Evolutionary conservation across 2,797 vertebrate genomes (phyloP).

Genomic region (Pogoniulus pusillus): DNA sequence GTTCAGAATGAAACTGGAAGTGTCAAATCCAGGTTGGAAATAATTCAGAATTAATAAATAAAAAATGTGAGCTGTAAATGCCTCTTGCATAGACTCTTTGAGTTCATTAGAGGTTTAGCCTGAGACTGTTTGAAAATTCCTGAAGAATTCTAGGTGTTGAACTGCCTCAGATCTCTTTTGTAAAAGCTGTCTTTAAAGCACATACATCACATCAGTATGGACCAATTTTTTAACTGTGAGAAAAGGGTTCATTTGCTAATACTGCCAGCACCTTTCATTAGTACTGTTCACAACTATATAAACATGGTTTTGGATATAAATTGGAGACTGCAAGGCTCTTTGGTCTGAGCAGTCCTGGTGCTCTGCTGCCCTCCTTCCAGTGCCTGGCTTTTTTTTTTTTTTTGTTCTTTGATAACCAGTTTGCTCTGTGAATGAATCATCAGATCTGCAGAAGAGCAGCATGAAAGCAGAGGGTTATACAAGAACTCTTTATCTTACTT

Average conservation of each 20-base stretch:
- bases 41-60: neutral
- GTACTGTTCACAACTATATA: neutral
- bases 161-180: neutral
- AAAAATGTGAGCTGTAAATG: neutral
- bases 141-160: neutral
- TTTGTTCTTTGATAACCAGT: neutral
- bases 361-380: neutral
- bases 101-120: neutral
- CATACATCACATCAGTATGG: neutral
- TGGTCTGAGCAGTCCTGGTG: neutral
- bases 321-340: neutral
- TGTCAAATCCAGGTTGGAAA: fast-evolving
- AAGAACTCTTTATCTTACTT: neutral
- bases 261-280: neutral
- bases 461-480: neutral
- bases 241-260: neutral
- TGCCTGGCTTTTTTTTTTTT: neutral
- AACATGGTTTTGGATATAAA: fast-evolving
- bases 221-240: neutral
- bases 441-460: neutral
- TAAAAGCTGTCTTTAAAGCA: neutral
- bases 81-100: neutral
- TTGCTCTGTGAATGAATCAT: neutral
- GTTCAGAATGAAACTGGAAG: neutral
- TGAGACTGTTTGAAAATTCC: neutral